These are phyloP conservation scores for Zaprionus nigranus DNA, from an alignment of 1,140 invertebrate genomes.

Conservation along the genomic window DNA sequence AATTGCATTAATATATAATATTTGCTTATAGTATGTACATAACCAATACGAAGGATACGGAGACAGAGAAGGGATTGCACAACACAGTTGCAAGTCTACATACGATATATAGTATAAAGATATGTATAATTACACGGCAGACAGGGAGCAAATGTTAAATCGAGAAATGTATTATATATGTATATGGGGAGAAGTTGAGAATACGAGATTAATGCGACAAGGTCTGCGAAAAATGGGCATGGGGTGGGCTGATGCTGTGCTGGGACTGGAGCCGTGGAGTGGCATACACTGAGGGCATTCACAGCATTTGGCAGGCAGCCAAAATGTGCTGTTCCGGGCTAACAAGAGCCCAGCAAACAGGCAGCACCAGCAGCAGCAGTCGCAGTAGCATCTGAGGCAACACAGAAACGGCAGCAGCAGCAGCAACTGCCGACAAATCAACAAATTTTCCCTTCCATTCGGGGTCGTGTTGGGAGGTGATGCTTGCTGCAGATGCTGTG, in stretches of 20 bases:
- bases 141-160: conserved; percentile 10
- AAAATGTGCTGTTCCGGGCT: conserved; percentile 45
- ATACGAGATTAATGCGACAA: conserved; percentile 48
- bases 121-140: conserved; percentile 32
- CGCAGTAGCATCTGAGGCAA: neutral
- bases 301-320: conserved; percentile 38
- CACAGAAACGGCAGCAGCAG: conserved; percentile 15
- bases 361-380: conserved; percentile 42
- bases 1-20: conserved; percentile 45
- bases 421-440: conserved; percentile 37
- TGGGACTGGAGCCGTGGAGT: conserved; percentile 17
- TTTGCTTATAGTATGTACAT: neutral
- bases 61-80: neutral
- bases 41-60: neutral
- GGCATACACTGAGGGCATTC: conserved; percentile 27
- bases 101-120: conserved; percentile 16
- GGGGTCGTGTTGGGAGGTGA: neutral
- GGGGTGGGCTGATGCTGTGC: neutral
- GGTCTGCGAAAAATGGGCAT: conserved; percentile 1
- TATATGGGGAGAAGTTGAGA: conserved; percentile 15
- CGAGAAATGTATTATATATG: conserved; percentile 10
- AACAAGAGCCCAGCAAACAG: conserved; percentile 38
- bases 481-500: conserved; percentile 15
- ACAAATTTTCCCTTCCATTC: conserved; percentile 28
- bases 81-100: neutral